Conservation (phyloP, 2,888 invertebrate species). For the Parthenolecanium corni region DNA sequence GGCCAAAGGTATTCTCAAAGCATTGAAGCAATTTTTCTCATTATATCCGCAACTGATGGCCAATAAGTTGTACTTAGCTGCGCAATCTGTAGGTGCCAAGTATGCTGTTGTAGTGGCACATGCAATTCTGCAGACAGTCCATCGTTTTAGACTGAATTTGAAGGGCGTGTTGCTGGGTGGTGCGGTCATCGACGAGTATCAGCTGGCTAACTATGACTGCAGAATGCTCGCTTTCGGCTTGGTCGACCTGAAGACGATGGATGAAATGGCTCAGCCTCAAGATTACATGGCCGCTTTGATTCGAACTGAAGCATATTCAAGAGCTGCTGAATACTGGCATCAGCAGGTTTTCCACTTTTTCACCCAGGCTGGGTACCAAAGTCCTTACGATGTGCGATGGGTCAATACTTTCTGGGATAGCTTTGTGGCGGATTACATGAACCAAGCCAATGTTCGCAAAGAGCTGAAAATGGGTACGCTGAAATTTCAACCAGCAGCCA, state of each 20-base stretch:
- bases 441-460: neutral
- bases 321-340: neutral
- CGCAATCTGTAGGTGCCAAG: constrained; percentile 3
- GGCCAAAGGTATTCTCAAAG: neutral
- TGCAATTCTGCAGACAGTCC: neutral
- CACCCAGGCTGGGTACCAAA: neutral
- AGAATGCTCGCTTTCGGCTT: neutral
- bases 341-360: neutral
- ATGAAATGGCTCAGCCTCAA: neutral
- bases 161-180: constrained; percentile 1
- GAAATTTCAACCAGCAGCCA: neutral
- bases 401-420: constrained; percentile 11
- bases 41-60: neutral
- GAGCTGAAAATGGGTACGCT: neutral
- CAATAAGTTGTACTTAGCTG: neutral
- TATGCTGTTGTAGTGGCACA: neutral
- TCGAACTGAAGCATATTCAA: neutral
- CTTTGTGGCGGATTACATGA: neutral
- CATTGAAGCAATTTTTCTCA: neutral
- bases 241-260: neutral
- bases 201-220: neutral
- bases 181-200: neutral
- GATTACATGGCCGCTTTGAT: neutral
- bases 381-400: constrained; percentile 3
- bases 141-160: neutral